phyloP scores from a whole-genome alignment of 1,140 invertebrate species.

The Carposina sasakii region DNA sequence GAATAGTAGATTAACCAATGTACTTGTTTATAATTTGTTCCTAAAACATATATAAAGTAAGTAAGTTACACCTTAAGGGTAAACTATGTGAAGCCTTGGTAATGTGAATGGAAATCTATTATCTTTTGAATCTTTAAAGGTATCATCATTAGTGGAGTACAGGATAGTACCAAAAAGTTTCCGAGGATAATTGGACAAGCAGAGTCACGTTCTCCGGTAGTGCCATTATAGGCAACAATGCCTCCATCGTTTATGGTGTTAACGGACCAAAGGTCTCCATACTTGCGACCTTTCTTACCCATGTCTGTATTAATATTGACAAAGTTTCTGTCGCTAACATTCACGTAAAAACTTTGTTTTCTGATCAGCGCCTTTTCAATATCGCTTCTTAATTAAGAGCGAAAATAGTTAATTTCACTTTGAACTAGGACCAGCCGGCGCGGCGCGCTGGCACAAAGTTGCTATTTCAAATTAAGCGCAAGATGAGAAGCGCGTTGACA shows the following conservation, averaged over 20 bases:
- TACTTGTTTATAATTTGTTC: too few relatives aligned
- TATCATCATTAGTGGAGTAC: too few relatives aligned
- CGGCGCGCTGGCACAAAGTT: conserved; percentile 44
- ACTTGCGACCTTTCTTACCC: conserved; percentile 23
- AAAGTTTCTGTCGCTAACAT: background rate
- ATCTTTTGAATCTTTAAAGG: too few relatives aligned
- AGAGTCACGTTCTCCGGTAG: conserved; percentile 44
- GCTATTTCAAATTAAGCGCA: conserved; percentile 52
- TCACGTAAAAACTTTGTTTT: background rate
- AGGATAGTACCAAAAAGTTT: conserved; percentile 11
- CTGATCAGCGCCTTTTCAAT: conserved; percentile 16
- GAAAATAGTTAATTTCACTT: conserved; percentile 49
- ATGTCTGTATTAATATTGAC: background rate
- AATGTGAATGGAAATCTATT: too few relatives aligned
- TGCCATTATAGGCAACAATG: conserved; percentile 36
- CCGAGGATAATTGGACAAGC: conserved; percentile 32
- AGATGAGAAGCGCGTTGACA: conserved; percentile 46
- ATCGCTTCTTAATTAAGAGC: conserved; percentile 42
- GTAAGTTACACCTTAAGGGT: too few relatives aligned
- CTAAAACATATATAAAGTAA: too few relatives aligned
- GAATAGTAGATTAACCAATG: too few relatives aligned
- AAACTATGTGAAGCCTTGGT: too few relatives aligned
- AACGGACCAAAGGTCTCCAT: conserved; percentile 39
- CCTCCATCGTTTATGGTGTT: conserved; percentile 40
- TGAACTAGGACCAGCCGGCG: conserved; percentile 30